Base-by-base conservation (phyloP, 2,113 vertebrate species). In the Hiodon alosoides region DNA sequence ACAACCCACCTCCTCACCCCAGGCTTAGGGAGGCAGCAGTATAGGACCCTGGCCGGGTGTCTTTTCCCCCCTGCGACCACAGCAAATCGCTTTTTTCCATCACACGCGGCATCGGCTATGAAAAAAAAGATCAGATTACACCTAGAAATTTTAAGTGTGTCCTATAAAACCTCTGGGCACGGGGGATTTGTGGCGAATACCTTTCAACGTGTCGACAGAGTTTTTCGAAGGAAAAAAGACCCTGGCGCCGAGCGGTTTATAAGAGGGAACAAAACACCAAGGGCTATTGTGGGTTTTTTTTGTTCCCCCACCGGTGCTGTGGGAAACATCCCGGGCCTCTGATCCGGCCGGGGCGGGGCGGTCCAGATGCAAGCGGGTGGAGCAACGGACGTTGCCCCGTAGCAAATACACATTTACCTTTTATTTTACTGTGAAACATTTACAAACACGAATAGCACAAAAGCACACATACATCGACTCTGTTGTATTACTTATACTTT, bases 101-200 rank as follows among this genome's bases (percentile, higher is more conserved):
- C 46, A 8, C 46, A 48, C 48, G 68, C 73, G 65, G 58, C 80
- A 72, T 60, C 14, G 50, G 65, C 76, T 78, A 48, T 86, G 81
- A 87, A 86, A 88, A 84, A 80, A 76, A 8, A 11, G 82, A 87
- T 84, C 81, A 48, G 69, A 67, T 85, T 61, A 55, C 83, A 67
- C 68, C 74, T 80, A 80, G 83, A 82, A 87, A 88, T 82, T 67
- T 75, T 78, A 65, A 84, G 70, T 70, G 73, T 70, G 73, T 79
- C 80, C 68, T 73, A 73, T 70, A 68, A 78, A 76, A 85, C 79
- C 73, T 58, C 48, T 62, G 79, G 77, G 77, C 31, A 31, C 31
- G 31, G 81, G 76, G 71, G 71, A 84, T 86, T 79, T 72, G 54
- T 76, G 72, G 74, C 67, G 79, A 85, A 86, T 69, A 64, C 73